Conservation (phyloP, 1,140 invertebrate genomes). For the Dreissena rostriformis region DNA sequence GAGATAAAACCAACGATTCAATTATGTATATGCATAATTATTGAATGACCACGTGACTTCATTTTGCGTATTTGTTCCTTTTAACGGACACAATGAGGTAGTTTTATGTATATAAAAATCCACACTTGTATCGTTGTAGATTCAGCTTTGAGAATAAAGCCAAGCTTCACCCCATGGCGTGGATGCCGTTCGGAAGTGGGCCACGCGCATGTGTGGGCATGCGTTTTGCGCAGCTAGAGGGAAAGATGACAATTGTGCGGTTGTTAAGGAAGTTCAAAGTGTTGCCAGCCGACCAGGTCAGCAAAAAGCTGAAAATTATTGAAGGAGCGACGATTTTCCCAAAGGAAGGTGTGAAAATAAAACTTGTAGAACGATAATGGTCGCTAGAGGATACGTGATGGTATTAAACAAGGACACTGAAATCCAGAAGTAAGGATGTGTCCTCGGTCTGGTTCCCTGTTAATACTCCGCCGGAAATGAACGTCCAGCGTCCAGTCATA, state of each 20-base stretch:
- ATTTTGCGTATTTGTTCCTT: too few species aligned
- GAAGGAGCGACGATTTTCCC: slow-evolving; percentile 78
- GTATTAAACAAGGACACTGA: too few species aligned
- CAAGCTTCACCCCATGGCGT: slow-evolving; percentile 72
- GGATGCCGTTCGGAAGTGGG: slow-evolving; percentile 80
- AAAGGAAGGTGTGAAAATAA: slow-evolving; percentile 67
- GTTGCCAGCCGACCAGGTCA: slow-evolving; percentile 59
- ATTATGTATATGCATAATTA: too few species aligned
- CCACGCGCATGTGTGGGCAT: slow-evolving; percentile 82
- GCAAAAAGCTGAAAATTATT: slow-evolving; percentile 64
- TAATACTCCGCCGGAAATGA: too few species aligned
- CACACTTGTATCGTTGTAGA: slow-evolving; percentile 57
- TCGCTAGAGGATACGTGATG: too few species aligned
- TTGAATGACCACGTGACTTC: too few species aligned
- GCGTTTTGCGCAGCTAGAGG: slow-evolving; percentile 79
- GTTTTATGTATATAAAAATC: too few species aligned
- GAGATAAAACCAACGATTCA: too few species aligned
- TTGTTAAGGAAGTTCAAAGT: slow-evolving; percentile 72
- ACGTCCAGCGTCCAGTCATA: too few species aligned
- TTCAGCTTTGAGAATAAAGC: slow-evolving; percentile 70
- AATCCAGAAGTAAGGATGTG: too few species aligned
- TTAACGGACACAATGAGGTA: too few species aligned
- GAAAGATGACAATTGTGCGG: slow-evolving; percentile 76
- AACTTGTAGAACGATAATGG: slow-evolving; percentile 43
- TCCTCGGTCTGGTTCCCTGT: too few species aligned